Percentiles rank a stretch among this genome's conserved stretches.
Evolutionary conservation across 2,113 vertebrate genomes (phyloP).

Genomic region (Neogale vison): DNA sequence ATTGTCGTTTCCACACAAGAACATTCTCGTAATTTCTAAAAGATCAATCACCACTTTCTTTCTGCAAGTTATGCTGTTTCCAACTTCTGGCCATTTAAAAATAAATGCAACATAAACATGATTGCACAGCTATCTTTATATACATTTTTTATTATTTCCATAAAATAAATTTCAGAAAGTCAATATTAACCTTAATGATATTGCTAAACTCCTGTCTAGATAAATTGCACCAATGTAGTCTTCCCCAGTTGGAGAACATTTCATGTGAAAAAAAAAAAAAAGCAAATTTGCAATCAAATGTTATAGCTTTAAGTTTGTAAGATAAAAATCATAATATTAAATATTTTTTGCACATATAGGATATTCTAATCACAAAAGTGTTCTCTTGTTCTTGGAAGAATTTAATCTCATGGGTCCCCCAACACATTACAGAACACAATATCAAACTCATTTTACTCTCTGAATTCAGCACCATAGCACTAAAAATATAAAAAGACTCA

Average conservation of each 20-base stretch:
- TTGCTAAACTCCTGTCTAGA: not conserved
- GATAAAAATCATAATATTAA: not conserved
- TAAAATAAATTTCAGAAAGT: not conserved
- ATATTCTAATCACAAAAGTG: not conserved
- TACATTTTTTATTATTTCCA: not conserved
- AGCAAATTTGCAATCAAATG: not conserved
- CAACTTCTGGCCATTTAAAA: not conserved
- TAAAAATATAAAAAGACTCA: not conserved
- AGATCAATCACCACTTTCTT: not conserved
- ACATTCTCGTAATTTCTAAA: not conserved
- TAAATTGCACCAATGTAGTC: not conserved
- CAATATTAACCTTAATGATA: not conserved
- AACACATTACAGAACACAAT: not conserved
- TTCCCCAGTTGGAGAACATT: not conserved
- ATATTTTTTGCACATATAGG: not conserved
- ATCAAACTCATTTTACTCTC: not conserved
- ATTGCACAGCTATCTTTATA: not conserved
- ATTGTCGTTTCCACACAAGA: not conserved
- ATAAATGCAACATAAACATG: not conserved
- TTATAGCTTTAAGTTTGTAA: not conserved
- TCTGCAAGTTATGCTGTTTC: not conserved
- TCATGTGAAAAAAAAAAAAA: not conserved
- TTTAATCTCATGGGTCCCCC: not conserved
- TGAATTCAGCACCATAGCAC: not conserved
- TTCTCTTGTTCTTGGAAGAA: not conserved